Evolutionary conservation across 1,140 invertebrate genomes (phyloP).

Genomic region (Bombus ignitus): DNA sequence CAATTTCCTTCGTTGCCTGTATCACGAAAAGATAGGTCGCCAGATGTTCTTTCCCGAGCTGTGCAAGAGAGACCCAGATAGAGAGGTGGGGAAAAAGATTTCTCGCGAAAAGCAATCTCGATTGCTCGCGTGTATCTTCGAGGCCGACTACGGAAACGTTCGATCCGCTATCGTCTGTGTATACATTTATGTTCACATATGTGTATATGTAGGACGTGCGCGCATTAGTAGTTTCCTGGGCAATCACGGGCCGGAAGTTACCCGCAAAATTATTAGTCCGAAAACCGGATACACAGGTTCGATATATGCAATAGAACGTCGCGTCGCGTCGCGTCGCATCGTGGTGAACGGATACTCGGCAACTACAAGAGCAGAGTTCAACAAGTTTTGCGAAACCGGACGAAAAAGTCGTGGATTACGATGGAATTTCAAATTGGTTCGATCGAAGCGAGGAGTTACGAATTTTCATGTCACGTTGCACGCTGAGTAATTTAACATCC

Average conservation of each 20-base stretch:
- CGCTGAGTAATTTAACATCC: no score
- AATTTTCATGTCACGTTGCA: no score
- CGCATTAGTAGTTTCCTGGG: conserved; percentile 68
- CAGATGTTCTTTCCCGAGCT: conserved; percentile 32
- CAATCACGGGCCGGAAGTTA: conserved; percentile 76
- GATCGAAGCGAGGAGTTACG: no score
- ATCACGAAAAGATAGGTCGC: background rate
- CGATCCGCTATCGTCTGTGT: conserved; percentile 14
- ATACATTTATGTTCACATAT: background rate
- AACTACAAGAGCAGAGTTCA: background rate
- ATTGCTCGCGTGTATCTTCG: conserved; percentile 6
- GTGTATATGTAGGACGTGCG: conserved; percentile 47
- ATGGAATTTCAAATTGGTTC: background rate
- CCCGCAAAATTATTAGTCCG: conserved; percentile 72
- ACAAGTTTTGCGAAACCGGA: background rate
- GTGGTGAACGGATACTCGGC: background rate
- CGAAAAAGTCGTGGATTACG: background rate
- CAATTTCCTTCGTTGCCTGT: background rate
- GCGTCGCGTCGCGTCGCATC: background rate
- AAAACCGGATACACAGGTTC: conserved; percentile 66
- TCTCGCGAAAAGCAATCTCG: conserved; percentile 22
- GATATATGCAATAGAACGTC: conserved; percentile 8
- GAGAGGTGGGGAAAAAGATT: background rate
- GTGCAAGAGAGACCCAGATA: background rate
- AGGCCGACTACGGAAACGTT: conserved; percentile 21